Evolutionary conservation across 2,113 vertebrate species (phyloP), one percentile per base, ranked within the genome.

Genomic region (Tyrannus savana): DNA sequence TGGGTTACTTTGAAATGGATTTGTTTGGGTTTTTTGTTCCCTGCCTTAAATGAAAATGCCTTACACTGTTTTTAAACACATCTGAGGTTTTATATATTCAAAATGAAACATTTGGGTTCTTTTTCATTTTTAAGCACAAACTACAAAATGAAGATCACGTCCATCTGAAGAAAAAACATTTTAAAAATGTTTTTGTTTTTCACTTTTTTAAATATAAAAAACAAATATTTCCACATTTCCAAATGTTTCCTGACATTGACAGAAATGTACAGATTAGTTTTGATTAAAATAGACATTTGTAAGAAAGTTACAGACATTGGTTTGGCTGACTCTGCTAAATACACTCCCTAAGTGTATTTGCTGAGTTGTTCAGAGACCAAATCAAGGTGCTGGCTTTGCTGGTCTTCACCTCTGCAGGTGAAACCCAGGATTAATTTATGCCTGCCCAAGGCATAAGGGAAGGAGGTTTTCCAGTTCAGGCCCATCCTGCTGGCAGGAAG

Each of bases 1-100:
- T 62, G 73, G 44, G 81, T 91, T 91, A 52, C 77, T 82, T n/a
- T 64, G 87, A 94, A 92, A 95, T 72, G 49, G 64, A 89, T 95
- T 96, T 95, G 76, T 92, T 95, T 93, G 89, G 56, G 28, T 12
- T 69, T 76, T 66, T 79, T 76, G 28, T 69, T 33, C 46, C 19
- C 5, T 72, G 18, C 11, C 22, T 63, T 6, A 75, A 41, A 75
- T 84, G 56, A 91, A 93, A 92, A 76, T 66, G 72, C 69, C 47
- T 89, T 24, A 41, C 37, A 52, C 24, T 82, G 52, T 68, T 95
- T 92, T 92, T 30, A 84, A 91, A 75, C 69, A 91, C 90, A 79
- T n/a, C 33, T 49, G 67, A 71, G 19, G 10, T 78, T 94, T 91
- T 81, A 41, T 87, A 59, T 63, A 75, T 63, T 8, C 1, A 2